phyloP scores from a whole-genome alignment of 2,797 vertebrate species.

The Hyperoplus lanceolatus region DNA sequence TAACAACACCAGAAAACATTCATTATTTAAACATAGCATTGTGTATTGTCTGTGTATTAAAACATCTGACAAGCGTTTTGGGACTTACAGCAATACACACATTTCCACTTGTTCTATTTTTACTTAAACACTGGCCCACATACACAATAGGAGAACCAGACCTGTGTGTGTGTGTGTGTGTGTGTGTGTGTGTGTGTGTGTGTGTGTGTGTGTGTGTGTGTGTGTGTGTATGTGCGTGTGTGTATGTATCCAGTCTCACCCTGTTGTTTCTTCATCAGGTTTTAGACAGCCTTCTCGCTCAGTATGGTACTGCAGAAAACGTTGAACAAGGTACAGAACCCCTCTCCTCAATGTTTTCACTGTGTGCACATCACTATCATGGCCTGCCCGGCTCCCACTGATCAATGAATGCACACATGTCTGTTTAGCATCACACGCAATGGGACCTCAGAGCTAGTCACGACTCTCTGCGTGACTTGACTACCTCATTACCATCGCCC shows the following conservation, averaged over 20 bases:
- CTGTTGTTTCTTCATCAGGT: constrained; percentile 84
- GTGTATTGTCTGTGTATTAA: background rate
- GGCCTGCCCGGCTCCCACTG: constrained; percentile 25
- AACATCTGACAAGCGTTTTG: background rate
- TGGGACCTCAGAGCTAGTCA: constrained; percentile 72
- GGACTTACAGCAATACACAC: background rate
- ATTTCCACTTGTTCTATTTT: background rate
- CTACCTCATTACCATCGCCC: constrained; percentile 65
- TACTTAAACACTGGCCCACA: background rate
- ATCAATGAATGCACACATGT: constrained; percentile 52
- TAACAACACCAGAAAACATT: background rate
- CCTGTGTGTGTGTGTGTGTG: constrained; percentile 24
- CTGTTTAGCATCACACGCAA: constrained; percentile 47
- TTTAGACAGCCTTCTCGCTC: constrained; percentile 93
- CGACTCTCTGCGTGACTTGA: constrained; percentile 61
- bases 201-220: background rate
- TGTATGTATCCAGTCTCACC: constrained; percentile 26
- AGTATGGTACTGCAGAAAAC: constrained; percentile 94
- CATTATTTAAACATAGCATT: background rate
- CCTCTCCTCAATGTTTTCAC: constrained; percentile 12
- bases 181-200: background rate
- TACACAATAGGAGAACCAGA: background rate
- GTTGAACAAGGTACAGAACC: constrained; percentile 93
- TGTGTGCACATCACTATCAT: constrained; percentile 37
- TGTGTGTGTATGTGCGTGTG: constrained; percentile 23